Evolutionary conservation across 2,797 vertebrate genomes (phyloP).

Genomic region (Anolis apletophallus): DNA sequence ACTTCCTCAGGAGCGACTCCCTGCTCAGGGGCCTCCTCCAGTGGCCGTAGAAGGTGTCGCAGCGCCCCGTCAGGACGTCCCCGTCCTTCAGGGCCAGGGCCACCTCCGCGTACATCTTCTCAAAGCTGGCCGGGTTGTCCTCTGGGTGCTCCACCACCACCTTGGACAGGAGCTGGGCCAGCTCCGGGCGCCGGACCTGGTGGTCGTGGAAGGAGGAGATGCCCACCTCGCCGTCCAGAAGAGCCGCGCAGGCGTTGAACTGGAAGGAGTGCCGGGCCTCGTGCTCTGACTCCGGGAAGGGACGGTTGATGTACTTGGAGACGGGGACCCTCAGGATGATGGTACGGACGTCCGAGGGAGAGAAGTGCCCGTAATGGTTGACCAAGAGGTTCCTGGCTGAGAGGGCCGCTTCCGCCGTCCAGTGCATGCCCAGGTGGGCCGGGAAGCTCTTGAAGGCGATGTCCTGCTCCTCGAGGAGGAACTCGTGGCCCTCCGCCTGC

Average conservation of each 20-base stretch:
- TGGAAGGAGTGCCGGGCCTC: constrained; percentile 92
- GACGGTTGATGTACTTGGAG: constrained; percentile 91
- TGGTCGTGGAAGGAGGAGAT: constrained; percentile 80
- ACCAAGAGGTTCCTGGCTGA: constrained; percentile 80
- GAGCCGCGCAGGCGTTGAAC: constrained; percentile 86
- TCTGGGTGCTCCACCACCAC: constrained; percentile 86
- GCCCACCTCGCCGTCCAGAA: constrained; percentile 86
- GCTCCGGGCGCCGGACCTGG: constrained; percentile 79
- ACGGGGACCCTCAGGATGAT: constrained; percentile 85
- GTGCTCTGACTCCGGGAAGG: constrained; percentile 88
- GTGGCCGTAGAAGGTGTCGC: constrained; percentile 91
- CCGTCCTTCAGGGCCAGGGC: constrained; percentile 82
- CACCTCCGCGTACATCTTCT: constrained; percentile 88
- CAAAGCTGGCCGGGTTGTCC: constrained; percentile 89
- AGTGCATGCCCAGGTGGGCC: constrained; percentile 91
- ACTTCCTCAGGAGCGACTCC: constrained; percentile 87
- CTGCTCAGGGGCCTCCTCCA: constrained; percentile 90
- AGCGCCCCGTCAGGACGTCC: constrained; percentile 82
- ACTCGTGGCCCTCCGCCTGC: constrained; percentile 70
- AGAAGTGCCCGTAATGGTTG: constrained; percentile 71
- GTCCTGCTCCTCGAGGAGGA: constrained; percentile 89
- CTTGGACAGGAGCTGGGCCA: constrained; percentile 81
- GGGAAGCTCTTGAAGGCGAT: constrained; percentile 90
- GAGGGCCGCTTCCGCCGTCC: constrained; percentile 86
- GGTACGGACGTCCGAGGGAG: constrained; percentile 77